Conservation (phyloP, 2,113 vertebrate species). For the Aleadryas rufinucha region DNA sequence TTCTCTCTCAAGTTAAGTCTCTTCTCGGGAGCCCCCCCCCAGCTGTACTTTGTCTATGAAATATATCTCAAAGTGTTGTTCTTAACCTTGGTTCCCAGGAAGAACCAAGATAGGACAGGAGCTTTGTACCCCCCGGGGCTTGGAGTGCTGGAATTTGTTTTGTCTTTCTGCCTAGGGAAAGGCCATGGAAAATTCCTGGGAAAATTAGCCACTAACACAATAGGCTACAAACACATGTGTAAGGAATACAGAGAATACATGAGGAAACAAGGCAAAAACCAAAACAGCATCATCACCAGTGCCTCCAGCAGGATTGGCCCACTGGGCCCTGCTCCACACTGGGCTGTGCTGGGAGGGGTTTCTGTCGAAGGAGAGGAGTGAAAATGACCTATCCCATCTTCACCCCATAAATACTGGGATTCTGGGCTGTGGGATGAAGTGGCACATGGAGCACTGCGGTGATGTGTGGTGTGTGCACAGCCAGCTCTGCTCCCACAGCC, state of each 20-base stretch:
- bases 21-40: neutral
- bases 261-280: neutral
- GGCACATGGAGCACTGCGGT: neutral
- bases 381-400: neutral
- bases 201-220: neutral
- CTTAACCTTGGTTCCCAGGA: neutral
- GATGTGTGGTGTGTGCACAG: neutral
- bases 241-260: neutral
- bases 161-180: neutral
- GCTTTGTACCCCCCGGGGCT: neutral
- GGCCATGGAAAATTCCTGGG: neutral
- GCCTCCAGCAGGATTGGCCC: neutral
- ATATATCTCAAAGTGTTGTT: neutral
- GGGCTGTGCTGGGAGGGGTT: neutral
- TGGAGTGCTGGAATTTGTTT: neutral
- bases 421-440: neutral
- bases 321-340: rapidly evolving
- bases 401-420: neutral
- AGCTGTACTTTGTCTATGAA: neutral
- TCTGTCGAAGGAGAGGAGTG: neutral
- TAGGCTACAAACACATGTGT: neutral
- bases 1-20: neutral
- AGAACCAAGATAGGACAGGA: neutral
- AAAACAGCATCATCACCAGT: neutral
- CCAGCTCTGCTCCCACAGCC: neutral